These are phyloP conservation scores for Rhadinocentrus ornatus DNA, from an alignment of 2,797 vertebrate genomes.

Conservation along the genomic window DNA sequence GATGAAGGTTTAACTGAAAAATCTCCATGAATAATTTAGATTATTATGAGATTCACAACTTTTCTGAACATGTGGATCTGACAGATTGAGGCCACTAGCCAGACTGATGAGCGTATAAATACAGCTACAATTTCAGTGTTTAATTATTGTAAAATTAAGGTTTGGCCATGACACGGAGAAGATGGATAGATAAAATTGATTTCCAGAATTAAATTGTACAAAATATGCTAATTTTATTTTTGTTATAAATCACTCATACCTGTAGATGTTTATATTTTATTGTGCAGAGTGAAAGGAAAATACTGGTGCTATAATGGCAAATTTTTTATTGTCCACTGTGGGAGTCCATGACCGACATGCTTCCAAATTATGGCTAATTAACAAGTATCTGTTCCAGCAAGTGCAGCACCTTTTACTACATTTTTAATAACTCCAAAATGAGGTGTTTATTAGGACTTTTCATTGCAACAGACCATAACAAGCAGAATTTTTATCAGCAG, in stretches of 20 bases:
- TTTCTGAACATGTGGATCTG: no score
- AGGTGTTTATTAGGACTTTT: conserved; percentile 55
- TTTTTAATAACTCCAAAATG: conserved; percentile 64
- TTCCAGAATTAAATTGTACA: background rate
- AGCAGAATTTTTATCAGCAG: conserved; percentile 26
- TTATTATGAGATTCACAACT: no score
- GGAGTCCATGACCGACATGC: conserved; percentile 16
- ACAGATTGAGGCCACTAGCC: no score
- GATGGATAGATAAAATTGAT: no score
- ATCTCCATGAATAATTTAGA: no score
- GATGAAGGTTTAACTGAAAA: no score
- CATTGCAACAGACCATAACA: conserved; percentile 47
- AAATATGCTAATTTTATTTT: no score
- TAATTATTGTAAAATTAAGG: no score
- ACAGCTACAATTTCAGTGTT: no score
- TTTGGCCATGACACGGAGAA: no score
- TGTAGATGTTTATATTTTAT: background rate
- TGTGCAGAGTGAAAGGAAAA: conserved; percentile 1
- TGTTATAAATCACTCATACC: no score
- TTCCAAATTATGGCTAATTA: conserved; percentile 34
- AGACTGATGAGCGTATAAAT: no score
- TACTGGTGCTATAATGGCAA: background rate
- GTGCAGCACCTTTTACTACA: conserved; percentile 53
- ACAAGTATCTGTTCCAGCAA: conserved; percentile 57
- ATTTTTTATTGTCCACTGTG: conserved; percentile 13